Conservation (phyloP, 2,797 vertebrate genomes). For the Muscicapa striata region DNA sequence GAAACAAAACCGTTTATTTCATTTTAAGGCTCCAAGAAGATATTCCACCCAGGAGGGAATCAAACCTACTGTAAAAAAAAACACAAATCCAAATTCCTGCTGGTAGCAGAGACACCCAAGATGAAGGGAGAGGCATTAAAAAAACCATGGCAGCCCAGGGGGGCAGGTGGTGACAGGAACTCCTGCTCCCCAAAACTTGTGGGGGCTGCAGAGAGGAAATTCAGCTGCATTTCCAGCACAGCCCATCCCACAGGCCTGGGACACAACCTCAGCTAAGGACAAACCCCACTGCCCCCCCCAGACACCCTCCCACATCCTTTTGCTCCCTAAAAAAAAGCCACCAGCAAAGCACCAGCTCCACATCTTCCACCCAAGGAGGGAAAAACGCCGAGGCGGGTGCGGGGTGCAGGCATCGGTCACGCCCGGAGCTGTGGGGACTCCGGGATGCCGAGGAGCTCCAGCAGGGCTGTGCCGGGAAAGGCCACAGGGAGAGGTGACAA, state of each 20-base stretch:
- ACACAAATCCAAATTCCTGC: background rate
- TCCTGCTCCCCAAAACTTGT: background rate
- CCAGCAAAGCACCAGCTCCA: background rate
- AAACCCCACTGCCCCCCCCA: background rate
- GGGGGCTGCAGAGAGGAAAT: background rate
- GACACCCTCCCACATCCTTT: no score
- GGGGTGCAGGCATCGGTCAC: background rate
- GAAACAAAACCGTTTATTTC: background rate
- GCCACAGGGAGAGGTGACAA: background rate
- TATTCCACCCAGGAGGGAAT: background rate
- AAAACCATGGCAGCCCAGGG: background rate
- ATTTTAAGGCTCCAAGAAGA: background rate
- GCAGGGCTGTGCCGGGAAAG: background rate
- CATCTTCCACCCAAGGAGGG: fast-evolving
- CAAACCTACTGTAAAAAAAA: background rate
- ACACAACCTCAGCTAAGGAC: background rate
- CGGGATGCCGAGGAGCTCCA: background rate
- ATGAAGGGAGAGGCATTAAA: background rate
- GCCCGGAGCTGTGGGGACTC: background rate
- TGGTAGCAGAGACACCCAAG: fast-evolving
- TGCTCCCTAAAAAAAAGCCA: background rate
- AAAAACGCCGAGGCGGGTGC: fast-evolving
- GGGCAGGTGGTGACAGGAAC: background rate
- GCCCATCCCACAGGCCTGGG: background rate
- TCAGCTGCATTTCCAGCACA: background rate